Evolutionary conservation across 2,797 vertebrate species (phyloP).

Genomic region (Apogon talboti): DNA sequence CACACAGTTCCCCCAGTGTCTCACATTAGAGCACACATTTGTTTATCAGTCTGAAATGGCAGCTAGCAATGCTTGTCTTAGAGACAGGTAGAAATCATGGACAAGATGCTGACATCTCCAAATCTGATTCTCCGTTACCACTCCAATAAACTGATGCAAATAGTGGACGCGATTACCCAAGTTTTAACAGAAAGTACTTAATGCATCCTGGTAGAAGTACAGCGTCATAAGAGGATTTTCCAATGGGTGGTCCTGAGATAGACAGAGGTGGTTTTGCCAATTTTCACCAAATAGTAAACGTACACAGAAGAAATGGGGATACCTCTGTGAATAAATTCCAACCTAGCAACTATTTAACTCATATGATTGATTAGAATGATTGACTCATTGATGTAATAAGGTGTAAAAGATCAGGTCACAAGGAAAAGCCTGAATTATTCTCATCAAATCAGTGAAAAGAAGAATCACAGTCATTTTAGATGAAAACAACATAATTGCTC

Average conservation of each 20-base stretch:
- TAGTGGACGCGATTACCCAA: neutral
- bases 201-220: neutral
- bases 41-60: constrained; percentile 61
- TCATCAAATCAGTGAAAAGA: too few species aligned
- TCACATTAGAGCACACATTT: constrained; percentile 62
- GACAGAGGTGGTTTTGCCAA: too few species aligned
- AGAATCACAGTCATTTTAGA: too few species aligned
- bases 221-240: neutral
- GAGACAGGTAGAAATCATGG: constrained; percentile 29
- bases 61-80: constrained; percentile 22
- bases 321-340: too few species aligned
- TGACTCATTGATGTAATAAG: too few species aligned
- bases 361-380: too few species aligned
- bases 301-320: too few species aligned
- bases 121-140: constrained; percentile 13
- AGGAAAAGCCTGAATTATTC: too few species aligned
- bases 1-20: constrained; percentile 39
- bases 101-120: constrained; percentile 8
- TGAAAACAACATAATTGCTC: too few species aligned
- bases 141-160: neutral
- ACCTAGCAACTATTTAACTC: too few species aligned
- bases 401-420: too few species aligned
- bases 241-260: neutral
- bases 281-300: too few species aligned
- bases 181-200: neutral